Evolutionary conservation across 2,888 invertebrate genomes (phyloP).

Genomic region (Allacma fusca): DNA sequence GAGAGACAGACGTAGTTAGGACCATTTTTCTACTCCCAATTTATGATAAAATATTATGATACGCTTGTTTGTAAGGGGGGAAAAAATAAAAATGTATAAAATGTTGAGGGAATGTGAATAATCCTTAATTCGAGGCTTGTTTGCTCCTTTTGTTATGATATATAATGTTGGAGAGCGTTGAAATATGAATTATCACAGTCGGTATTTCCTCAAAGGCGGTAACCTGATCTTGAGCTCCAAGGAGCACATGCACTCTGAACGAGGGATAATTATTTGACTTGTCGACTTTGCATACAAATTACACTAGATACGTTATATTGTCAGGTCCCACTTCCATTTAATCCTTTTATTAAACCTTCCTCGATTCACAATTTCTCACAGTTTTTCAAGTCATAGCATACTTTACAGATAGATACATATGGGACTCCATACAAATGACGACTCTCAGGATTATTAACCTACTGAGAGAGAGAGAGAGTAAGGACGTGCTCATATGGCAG

Average conservation of each 20-base stretch:
- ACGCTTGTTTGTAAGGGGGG: neutral
- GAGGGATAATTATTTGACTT: constrained; percentile 30
- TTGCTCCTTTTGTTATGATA: constrained; percentile 2
- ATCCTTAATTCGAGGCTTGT: constrained; percentile 14
- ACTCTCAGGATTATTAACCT: too few species aligned
- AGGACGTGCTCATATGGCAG: too few species aligned
- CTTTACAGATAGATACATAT: too few species aligned
- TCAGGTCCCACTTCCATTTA: neutral
- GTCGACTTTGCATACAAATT: constrained; percentile 40
- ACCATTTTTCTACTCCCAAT: constrained; percentile 26
- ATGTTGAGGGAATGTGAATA: neutral
- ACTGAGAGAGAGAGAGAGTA: too few species aligned
- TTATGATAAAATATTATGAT: constrained; percentile 17
- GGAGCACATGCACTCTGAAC: neutral
- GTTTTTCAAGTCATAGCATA: too few species aligned
- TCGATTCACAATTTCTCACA: too few species aligned
- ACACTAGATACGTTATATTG: neutral
- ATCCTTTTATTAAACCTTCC: too few species aligned
- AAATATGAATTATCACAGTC: constrained; percentile 10
- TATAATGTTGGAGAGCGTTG: constrained; percentile 1
- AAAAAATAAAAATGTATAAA: neutral
- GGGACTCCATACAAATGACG: too few species aligned
- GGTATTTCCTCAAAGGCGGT: constrained; percentile 31
- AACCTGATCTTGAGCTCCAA: constrained; percentile 11
- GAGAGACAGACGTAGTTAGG: neutral